Evolutionary conservation across 2,797 vertebrate species (phyloP).

Genomic region (Malurus splendens): DNA sequence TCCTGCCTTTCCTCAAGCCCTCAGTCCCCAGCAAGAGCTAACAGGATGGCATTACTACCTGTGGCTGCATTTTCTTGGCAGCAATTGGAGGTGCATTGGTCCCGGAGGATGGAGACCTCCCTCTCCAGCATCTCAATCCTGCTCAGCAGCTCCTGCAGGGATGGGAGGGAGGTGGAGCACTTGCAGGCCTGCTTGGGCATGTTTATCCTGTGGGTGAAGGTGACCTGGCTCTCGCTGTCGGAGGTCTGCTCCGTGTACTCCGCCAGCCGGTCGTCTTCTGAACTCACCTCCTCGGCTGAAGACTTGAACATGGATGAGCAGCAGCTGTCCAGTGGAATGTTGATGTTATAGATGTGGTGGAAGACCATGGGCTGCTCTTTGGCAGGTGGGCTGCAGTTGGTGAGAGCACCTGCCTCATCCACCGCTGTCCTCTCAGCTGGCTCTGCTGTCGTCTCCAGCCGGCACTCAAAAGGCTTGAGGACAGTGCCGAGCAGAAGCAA

Average conservation of each 20-base stretch:
- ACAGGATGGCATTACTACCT: conserved; percentile 74
- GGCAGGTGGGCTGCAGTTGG: conserved; percentile 75
- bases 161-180: conserved; percentile 74
- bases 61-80: conserved; percentile 87
- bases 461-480: conserved; percentile 70
- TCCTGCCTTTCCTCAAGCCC: background rate
- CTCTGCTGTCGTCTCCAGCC: conserved; percentile 77
- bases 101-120: conserved; percentile 88
- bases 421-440: conserved; percentile 72
- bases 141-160: conserved; percentile 87
- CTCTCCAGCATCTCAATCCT: conserved; percentile 95
- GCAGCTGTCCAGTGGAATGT: conserved; percentile 87
- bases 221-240: conserved; percentile 90
- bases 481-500: conserved; percentile 68
- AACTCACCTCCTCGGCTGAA: conserved; percentile 63
- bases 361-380: conserved; percentile 87
- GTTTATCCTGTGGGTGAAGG: conserved; percentile 95
- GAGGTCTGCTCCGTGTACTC: conserved; percentile 88
- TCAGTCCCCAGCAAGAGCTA: conserved; percentile 38
- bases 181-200: conserved; percentile 91
- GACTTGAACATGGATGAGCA: conserved; percentile 84
- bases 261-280: conserved; percentile 63
- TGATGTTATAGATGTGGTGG: conserved; percentile 96
- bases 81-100: conserved; percentile 86
- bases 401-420: conserved; percentile 58